Conservation (phyloP, 37 sponge, comb jelly and placozoan genomes). For the Hormiphora californensis region DNA sequence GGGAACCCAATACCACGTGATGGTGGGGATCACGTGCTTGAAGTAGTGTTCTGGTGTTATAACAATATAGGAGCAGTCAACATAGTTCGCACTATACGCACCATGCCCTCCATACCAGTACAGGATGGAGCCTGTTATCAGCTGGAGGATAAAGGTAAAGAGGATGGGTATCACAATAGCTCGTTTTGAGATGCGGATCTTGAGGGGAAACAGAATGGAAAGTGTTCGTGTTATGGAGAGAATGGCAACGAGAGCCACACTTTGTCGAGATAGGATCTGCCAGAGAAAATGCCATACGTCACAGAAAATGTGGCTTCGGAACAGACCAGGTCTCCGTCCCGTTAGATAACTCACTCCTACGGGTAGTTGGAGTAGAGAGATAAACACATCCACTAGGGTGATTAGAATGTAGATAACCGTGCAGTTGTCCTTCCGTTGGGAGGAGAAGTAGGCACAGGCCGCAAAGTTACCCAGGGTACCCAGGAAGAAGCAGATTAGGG, state of each 20-base stretch:
- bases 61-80: neutral
- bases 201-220: constrained; percentile 20
- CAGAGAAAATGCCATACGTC: constrained; percentile 46
- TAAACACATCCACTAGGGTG: neutral
- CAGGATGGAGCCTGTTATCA: constrained; percentile 22
- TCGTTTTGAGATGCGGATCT: neutral
- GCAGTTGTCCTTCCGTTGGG: constrained; percentile 13
- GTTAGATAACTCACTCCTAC: constrained; percentile 25
- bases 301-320: constrained; percentile 7
- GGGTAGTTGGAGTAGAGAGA: constrained; percentile 16
- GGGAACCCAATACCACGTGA: constrained; percentile 38
- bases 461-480: constrained; percentile 32
- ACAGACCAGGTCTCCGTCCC: neutral
- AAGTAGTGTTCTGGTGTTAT: neutral
- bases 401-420: constrained; percentile 52
- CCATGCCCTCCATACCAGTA: constrained; percentile 49
- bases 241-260: constrained; percentile 41
- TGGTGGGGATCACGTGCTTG: constrained; percentile 45
- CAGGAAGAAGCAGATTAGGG: constrained; percentile 7
- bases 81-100: neutral
- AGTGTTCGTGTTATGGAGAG: constrained; percentile 26
- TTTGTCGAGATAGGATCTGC: constrained; percentile 37
- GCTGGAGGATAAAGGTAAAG: neutral
- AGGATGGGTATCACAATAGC: neutral
- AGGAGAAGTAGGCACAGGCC: constrained; percentile 42